Percentiles rank a stretch among this genome's conserved stretches.
phyloP scores from a whole-genome alignment of 2,888 invertebrate species.

The Lasioglossum zephyrum region DNA sequence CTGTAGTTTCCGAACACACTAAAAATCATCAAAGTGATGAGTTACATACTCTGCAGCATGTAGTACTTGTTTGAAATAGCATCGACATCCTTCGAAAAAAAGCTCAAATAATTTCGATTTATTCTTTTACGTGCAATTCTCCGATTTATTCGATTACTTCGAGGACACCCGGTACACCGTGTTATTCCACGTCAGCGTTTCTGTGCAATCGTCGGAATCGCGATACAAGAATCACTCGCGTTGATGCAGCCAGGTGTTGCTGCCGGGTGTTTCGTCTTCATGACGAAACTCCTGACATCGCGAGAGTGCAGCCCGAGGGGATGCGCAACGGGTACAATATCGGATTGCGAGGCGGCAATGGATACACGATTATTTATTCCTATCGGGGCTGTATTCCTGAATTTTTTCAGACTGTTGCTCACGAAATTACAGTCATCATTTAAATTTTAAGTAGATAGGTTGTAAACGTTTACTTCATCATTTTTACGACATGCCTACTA shows the following conservation, averaged over 20 bases:
- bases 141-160: neutral
- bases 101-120: neutral
- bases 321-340: constrained; percentile 6
- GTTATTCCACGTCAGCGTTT: neutral
- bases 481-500: neutral
- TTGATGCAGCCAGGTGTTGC: constrained; percentile 9
- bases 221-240: constrained; percentile 9
- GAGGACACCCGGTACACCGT: neutral
- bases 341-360: neutral
- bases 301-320: constrained; percentile 14
- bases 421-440: rapidly evolving
- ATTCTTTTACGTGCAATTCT: neutral
- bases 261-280: constrained; percentile 14
- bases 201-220: neutral
- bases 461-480: too few relatives aligned
- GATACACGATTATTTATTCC: neutral
- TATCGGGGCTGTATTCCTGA: neutral
- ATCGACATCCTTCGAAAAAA: neutral
- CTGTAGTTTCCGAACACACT: neutral
- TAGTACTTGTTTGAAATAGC: neutral
- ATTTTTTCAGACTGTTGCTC: neutral
- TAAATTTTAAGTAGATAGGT: neutral
- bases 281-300: constrained; percentile 3
- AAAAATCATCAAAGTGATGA: neutral
- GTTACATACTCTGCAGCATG: neutral